Percentiles rank a stretch among this genome's conserved stretches.
Evolutionary conservation across 2,797 vertebrate species (phyloP).

Genomic region (Trematomus bernacchii): DNA sequence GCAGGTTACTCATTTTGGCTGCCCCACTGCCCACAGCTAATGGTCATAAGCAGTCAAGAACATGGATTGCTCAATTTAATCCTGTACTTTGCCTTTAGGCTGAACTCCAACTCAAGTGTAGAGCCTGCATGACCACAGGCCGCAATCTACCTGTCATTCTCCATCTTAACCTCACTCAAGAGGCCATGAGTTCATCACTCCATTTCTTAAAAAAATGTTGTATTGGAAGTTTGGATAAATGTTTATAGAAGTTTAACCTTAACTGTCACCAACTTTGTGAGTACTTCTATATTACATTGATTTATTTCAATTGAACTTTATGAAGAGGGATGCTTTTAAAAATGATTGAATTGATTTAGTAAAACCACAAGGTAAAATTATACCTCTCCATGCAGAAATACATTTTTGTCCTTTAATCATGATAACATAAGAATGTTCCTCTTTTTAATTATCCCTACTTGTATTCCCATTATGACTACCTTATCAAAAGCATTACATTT

Average conservation of each 20-base stretch:
- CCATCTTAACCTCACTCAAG: conserved; percentile 1
- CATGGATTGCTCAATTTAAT: conserved; percentile 33
- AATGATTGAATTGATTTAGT: not conserved
- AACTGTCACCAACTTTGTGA: not conserved
- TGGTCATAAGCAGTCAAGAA: conserved; percentile 35
- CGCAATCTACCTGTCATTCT: conserved; percentile 22
- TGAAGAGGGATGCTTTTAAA: not conserved
- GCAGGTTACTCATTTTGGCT: conserved; percentile 45
- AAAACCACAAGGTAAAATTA: not conserved
- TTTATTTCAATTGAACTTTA: not conserved
- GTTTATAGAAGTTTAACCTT: not conserved
- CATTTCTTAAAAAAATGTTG: not conserved
- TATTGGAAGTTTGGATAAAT: conserved; percentile 3
- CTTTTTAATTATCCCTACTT: not conserved
- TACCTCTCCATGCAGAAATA: not conserved
- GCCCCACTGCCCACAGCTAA: conserved; percentile 39
- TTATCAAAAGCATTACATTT: conserved; percentile 19
- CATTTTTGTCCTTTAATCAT: not conserved
- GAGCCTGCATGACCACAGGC: conserved; percentile 11
- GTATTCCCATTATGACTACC: not conserved
- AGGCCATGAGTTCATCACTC: conserved; percentile 10
- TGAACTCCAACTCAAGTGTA: conserved; percentile 20
- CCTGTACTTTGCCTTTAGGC: conserved; percentile 23
- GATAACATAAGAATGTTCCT: not conserved
- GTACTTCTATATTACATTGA: not conserved